phyloP scores from a whole-genome alignment of 2,888 invertebrate genomes.

The Ochropacha duplaris region DNA sequence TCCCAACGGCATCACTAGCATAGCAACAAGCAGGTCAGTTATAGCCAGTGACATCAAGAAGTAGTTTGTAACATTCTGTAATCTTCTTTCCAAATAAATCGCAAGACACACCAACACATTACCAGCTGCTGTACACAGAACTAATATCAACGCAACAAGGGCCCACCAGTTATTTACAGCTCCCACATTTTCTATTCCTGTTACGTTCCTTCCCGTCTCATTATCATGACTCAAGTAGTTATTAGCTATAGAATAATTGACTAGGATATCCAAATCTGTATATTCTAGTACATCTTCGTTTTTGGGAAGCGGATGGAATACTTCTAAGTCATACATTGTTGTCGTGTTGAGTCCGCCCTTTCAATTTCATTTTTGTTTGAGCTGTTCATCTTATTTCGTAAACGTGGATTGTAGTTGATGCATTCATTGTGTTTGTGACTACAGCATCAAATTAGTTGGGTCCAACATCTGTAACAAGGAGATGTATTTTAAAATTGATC shows the following conservation, averaged over 20 bases:
- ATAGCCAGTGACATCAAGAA: slow-evolving; percentile 97
- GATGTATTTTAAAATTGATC: not conserved
- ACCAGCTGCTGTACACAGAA: slow-evolving; percentile 93
- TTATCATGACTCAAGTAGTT: slow-evolving; percentile 42
- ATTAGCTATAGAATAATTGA: slow-evolving; percentile 35
- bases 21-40: slow-evolving; percentile 96
- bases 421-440: slow-evolving; percentile 44
- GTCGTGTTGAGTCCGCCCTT: slow-evolving; percentile 31
- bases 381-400: slow-evolving; percentile 75
- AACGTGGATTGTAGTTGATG: slow-evolving; percentile 53
- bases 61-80: slow-evolving; percentile 98
- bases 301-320: slow-evolving; percentile 32
- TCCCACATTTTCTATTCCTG: slow-evolving; percentile 30
- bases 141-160: slow-evolving; percentile 88
- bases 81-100: slow-evolving; percentile 93
- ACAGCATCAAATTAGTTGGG: slow-evolving; percentile 19
- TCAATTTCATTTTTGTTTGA: slow-evolving; percentile 58
- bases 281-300: slow-evolving; percentile 27
- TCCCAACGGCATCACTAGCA: slow-evolving; percentile 97
- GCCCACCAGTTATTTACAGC: slow-evolving; percentile 91
- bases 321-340: slow-evolving; percentile 69
- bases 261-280: slow-evolving; percentile 34
- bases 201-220: slow-evolving; percentile 41
- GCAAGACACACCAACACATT: slow-evolving; percentile 97
- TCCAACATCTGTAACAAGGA: slow-evolving; percentile 57